Evolutionary conservation across 1,140 invertebrate species (phyloP), one percentile per base, ranked within the genome.

Genomic region (Andricus grossulariae): DNA sequence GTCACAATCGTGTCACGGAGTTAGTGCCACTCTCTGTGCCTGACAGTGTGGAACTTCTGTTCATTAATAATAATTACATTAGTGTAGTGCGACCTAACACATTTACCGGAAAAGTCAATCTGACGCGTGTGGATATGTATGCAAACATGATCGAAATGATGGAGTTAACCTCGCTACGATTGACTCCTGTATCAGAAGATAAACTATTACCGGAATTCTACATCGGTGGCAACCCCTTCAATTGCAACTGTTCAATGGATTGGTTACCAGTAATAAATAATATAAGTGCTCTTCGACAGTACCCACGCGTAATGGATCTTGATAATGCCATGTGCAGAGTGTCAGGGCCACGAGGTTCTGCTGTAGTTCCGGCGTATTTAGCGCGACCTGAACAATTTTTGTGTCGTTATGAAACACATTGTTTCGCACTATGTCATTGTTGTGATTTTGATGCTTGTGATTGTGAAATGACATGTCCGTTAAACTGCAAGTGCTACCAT

Each of bases 371-470:
- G 78, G 94, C 94, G 21, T 91, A 92, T 1, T 88, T 94, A 66
- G 91, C 93, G 0, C 94, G 94, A 78, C 93, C 95, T 1, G 94
- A 95, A 83, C 95, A 98, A 85, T 98, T 98, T 90, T 92, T 98
- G 80, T 98, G 97, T 89, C 94, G 94, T 73, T 98, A 98, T 91
- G 95, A 96, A 83, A 96, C 96, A 50, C 97, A 98, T 90, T 98
- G 97, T 92, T 98, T 98, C 90, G 95, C 97, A 18, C 91, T 98
- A 66, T 98, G 97, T 87, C 96, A 97, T 84, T 98, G 97, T 90
- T 98, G 97, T 87, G 97, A 98, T 84, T 98, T 97, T 88, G 97
- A 98, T 88, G 97, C 97, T 70, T 98, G 97, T 90, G 97, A 98
- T 90, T 98, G 97, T 90, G 96, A 98, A 91, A 98, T 98, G 97